Base-by-base conservation (phyloP, 2,797 vertebrate species). In the Sus cebifrons region DNA sequence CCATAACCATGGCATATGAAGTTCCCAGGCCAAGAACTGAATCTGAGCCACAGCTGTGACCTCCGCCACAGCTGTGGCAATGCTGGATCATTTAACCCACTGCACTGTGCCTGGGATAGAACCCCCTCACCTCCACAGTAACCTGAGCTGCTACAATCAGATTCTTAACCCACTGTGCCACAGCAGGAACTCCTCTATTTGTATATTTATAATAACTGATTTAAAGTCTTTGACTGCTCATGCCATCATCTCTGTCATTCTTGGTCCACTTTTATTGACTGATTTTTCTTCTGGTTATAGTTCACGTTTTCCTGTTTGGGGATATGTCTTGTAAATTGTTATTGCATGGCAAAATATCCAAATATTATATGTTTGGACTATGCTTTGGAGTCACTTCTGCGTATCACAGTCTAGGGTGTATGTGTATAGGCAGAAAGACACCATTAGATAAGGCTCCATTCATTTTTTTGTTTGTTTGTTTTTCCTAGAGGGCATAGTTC, bases 371-470 rank as follows among this genome's bases (percentile, higher is more conserved):
- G n/a, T 13, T 36, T 49, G 54, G 64, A 0, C 25, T 92, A 6
- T 56, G 58, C 21, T 15, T 29, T 29, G 16, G 13, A 27, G 17
- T 79, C 65, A 29, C 6, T 54, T 27, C 17, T 17, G 4, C 29
- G 25, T 6, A 10, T 16, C 49, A 25, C 2, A 9, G 23, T 16
- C 29, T 20, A 65, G 20, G 16, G 25, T 6, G 12, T 25, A 3
- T 11, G 25, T 5, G 13, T 11, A 11, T 0, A 44, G 20, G 18
- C 15, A 44, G 21, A 65, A 65, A 85, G 16, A 17, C 52, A 49
- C 0, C 8, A 44, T 11, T 14, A 1, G 23, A 52, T 0, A 5
- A 13, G 21, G 18, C 16, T 67, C 21, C 4, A 2, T n/a, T 73
- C 29, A 5, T 29, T 6, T 10, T 27, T 74, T 32, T 16, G 21